Conservation (phyloP, 92 coral and sea anemone genomes). For the Epizoanthus scotinus region DNA sequence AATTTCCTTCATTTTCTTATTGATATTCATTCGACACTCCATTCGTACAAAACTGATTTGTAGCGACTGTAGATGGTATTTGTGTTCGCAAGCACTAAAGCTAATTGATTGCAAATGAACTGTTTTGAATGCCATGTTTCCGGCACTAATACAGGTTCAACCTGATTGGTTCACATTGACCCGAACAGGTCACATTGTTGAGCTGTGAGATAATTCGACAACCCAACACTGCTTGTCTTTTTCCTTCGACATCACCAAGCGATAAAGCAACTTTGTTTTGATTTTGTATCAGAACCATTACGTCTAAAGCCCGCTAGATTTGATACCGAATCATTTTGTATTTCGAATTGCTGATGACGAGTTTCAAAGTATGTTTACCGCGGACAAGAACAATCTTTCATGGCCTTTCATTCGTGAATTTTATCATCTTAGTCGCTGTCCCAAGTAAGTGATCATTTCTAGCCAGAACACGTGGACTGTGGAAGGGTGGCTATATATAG, state of each 20-base stretch:
- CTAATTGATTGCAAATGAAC: too few species aligned
- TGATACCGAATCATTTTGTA: neutral
- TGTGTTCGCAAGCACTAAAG: too few species aligned
- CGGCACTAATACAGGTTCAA: neutral
- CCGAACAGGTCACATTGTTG: conserved; percentile 70
- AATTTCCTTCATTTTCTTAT: too few species aligned
- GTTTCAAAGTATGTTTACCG: neutral
- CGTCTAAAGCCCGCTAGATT: neutral
- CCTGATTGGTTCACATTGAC: conserved; percentile 48
- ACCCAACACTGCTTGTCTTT: conserved; percentile 8
- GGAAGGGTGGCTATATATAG: neutral
- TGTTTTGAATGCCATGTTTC: too few species aligned
- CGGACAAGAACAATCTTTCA: neutral
- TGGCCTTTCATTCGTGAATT: neutral
- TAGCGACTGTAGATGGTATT: too few species aligned
- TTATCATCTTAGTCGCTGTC: neutral
- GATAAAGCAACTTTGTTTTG: neutral
- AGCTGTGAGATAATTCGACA: conserved; percentile 66
- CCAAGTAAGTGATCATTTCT: conserved; percentile 19
- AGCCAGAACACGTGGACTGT: conserved; percentile 21
- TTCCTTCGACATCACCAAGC: neutral
- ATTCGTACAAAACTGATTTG: too few species aligned
- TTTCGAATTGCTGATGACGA: neutral
- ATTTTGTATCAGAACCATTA: neutral
- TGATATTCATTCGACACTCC: too few species aligned